Conservation (phyloP, 2,888 invertebrate genomes). For the Rapana venosa region DNA sequence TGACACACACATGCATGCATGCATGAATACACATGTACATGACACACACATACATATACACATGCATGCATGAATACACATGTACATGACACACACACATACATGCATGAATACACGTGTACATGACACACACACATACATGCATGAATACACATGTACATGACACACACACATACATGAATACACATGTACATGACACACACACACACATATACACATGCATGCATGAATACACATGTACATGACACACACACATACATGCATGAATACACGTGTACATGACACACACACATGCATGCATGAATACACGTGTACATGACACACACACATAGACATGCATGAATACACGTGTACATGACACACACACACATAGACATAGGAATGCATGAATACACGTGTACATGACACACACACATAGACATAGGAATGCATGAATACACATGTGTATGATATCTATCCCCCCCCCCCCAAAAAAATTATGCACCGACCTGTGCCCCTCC, state of each 20-base stretch:
- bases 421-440: background rate
- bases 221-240: background rate
- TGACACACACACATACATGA: too few relatives aligned
- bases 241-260: background rate
- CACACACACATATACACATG: background rate
- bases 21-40: background rate
- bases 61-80: background rate
- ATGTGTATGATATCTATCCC: background rate
- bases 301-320: too few relatives aligned
- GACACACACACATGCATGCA: too few relatives aligned
- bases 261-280: background rate
- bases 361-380: background rate
- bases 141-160: too few relatives aligned
- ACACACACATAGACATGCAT: background rate
- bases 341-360: background rate
- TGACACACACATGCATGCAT: background rate
- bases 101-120: too few relatives aligned
- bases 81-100: too few relatives aligned
- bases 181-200: background rate
- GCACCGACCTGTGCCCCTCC: too few relatives aligned
- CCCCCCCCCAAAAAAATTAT: too few relatives aligned
- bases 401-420: background rate
- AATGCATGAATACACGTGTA: background rate
- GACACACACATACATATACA: background rate
- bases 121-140: too few relatives aligned